Percentiles rank a stretch among this genome's conserved stretches.
phyloP scores from a whole-genome alignment of 2,888 invertebrate genomes.

The Cantharis rustica region DNA sequence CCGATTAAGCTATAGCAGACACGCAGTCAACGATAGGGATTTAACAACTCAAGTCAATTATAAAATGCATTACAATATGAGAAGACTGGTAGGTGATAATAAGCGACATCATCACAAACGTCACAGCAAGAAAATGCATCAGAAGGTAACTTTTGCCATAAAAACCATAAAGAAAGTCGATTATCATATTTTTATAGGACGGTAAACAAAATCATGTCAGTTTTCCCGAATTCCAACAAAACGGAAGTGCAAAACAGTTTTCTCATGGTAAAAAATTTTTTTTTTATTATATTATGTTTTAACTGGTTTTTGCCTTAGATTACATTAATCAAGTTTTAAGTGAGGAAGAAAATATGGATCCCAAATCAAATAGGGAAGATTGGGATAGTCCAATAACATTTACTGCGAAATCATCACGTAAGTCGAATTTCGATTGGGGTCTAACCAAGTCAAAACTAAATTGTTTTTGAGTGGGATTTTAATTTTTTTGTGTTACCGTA shows the following conservation, averaged over 20 bases:
- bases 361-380: conserved; percentile 68
- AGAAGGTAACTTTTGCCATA: conserved; percentile 65
- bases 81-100: conserved; percentile 83
- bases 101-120: conserved; percentile 76
- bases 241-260: conserved; percentile 85
- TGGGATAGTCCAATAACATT: conserved; percentile 89
- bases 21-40: conserved; percentile 88
- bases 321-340: conserved; percentile 85
- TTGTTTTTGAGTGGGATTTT: not conserved
- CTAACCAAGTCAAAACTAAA: not conserved
- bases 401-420: conserved; percentile 87
- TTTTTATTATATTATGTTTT: not conserved
- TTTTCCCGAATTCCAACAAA: conserved; percentile 88
- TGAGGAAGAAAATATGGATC: conserved; percentile 63
- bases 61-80: conserved; percentile 88
- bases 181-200: conserved; percentile 61
- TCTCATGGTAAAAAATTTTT: conserved; percentile 71
- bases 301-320: conserved; percentile 60
- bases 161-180: conserved; percentile 12
- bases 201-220: conserved; percentile 87
- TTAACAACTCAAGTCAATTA: conserved; percentile 85
- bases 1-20: conserved; percentile 86
- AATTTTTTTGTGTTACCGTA: not conserved
- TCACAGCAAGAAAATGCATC: conserved; percentile 77
- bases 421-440: conserved; percentile 55